Conservation (phyloP, 2,888 invertebrate genomes). For the Polydrusus cervinus region DNA sequence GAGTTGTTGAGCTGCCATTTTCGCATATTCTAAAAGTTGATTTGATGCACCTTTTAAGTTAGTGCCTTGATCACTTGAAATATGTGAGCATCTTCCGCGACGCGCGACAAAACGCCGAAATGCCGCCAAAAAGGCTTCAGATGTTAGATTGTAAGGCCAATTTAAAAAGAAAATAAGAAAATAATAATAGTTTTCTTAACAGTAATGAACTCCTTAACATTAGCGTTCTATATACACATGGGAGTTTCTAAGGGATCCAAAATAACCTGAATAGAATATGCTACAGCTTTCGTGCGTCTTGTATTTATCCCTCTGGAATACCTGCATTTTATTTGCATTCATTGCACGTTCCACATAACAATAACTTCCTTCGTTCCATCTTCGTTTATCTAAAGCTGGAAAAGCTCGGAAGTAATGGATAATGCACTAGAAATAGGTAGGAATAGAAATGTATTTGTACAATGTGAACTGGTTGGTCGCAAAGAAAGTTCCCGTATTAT, state of each 20-base stretch:
- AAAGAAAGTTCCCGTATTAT: too few species aligned
- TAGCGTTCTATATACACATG: neutral
- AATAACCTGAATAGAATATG: slow-evolving; percentile 15
- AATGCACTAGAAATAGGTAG: slow-evolving; percentile 11
- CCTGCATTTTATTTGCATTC: slow-evolving; percentile 31
- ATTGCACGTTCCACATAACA: slow-evolving; percentile 31
- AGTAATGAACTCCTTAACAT: neutral
- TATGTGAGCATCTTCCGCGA: too few species aligned
- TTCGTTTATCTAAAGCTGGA: slow-evolving; percentile 17
- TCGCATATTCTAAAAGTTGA: too few species aligned
- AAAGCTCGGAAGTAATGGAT: slow-evolving; percentile 14
- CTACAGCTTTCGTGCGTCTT: neutral
- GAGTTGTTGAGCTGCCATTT: too few species aligned
- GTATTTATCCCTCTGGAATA: slow-evolving; percentile 25
- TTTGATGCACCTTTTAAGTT: too few species aligned
- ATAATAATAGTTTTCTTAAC: too few species aligned
- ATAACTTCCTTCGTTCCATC: slow-evolving; percentile 26
- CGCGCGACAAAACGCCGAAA: too few species aligned
- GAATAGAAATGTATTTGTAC: neutral
- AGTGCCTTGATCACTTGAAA: too few species aligned
- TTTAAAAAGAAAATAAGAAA: too few species aligned
- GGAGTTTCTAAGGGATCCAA: neutral
- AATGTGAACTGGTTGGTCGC: neutral
- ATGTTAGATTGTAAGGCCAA: too few species aligned
- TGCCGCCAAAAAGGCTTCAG: too few species aligned